Conservation (phyloP, 2,888 invertebrate species). For the Griposia aprilina region DNA sequence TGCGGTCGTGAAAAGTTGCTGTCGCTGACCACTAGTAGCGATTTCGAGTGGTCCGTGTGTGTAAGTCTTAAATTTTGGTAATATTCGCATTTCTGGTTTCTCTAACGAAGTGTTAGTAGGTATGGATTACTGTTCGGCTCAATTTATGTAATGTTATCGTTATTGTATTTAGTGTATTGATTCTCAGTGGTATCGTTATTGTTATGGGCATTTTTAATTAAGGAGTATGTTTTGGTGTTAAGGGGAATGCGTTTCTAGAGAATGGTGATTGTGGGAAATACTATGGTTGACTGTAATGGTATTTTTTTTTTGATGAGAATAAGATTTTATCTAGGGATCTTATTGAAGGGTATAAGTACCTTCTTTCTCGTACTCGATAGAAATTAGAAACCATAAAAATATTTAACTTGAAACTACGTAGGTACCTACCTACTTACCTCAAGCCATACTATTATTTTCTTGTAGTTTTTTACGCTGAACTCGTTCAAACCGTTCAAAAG, state of each 20-base stretch:
- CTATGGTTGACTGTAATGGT: background rate
- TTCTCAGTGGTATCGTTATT: conserved; percentile 29
- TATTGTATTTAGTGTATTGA: conserved; percentile 30
- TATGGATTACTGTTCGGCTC: background rate
- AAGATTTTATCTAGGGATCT: background rate
- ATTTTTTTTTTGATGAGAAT: background rate
- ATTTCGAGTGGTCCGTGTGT: conserved; percentile 5
- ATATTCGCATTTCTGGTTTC: conserved; percentile 40
- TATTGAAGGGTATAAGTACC: background rate
- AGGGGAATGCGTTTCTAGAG: background rate
- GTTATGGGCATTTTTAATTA: conserved; percentile 40
- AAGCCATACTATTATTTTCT: background rate
- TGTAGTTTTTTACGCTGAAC: background rate
- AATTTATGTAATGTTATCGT: conserved; percentile 36
- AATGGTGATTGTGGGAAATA: background rate
- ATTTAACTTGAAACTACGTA: background rate
- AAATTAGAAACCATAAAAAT: background rate
- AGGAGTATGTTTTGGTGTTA: conserved; percentile 3
- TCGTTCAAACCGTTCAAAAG: too few relatives aligned
- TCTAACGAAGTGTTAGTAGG: conserved; percentile 19
- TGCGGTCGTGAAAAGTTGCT: conserved; percentile 13
- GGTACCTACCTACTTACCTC: too few relatives aligned
- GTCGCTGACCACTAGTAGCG: background rate
- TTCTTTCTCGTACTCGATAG: background rate
- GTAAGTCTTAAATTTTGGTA: conserved; percentile 23